Evolutionary conservation across 1,140 invertebrate species (phyloP).

Genomic region (Ceratoteleas bidentatus): DNA sequence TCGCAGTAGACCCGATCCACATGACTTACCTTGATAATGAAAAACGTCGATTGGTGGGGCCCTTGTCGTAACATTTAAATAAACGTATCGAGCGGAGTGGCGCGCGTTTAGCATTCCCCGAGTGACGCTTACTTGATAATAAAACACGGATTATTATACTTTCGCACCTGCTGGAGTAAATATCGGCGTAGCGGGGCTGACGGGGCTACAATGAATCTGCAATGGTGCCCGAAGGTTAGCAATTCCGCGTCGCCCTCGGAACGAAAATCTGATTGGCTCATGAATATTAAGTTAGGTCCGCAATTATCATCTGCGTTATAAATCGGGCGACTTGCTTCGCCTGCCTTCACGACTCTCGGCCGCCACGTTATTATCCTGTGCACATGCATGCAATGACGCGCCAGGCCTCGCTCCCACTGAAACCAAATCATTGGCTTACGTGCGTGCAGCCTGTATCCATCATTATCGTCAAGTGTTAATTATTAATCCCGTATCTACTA

Average conservation of each 20-base stretch:
- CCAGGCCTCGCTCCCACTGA: conserved; percentile 55
- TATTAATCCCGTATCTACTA: conserved; percentile 80
- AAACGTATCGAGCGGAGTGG: conserved; percentile 17
- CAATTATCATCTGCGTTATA: conserved; percentile 82
- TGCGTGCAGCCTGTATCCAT: conserved; percentile 63
- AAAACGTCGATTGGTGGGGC: no score
- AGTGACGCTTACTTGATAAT: conserved; percentile 30
- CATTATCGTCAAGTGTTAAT: conserved; percentile 80
- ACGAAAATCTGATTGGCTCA: conserved; percentile 82
- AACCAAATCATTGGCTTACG: conserved; percentile 57
- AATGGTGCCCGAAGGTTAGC: conserved; percentile 71
- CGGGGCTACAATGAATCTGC: conserved; percentile 72
- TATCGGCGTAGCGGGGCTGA: conserved; percentile 38
- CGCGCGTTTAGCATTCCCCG: conserved; percentile 33
- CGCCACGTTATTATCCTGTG: conserved; percentile 74
- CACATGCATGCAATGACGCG: conserved; percentile 68
- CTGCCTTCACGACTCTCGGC: conserved; percentile 71
- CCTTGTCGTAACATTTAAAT: neutral
- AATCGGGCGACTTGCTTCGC: conserved; percentile 79
- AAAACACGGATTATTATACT: conserved; percentile 58
- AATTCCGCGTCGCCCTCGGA: conserved; percentile 76
- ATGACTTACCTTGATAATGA: no score
- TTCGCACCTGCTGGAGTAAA: conserved; percentile 64
- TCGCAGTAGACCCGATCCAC: no score
- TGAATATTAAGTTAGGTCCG: conserved; percentile 82